These are phyloP conservation scores for Nomada fucata DNA, from an alignment of 2,888 invertebrate species.

Conservation along the genomic window DNA sequence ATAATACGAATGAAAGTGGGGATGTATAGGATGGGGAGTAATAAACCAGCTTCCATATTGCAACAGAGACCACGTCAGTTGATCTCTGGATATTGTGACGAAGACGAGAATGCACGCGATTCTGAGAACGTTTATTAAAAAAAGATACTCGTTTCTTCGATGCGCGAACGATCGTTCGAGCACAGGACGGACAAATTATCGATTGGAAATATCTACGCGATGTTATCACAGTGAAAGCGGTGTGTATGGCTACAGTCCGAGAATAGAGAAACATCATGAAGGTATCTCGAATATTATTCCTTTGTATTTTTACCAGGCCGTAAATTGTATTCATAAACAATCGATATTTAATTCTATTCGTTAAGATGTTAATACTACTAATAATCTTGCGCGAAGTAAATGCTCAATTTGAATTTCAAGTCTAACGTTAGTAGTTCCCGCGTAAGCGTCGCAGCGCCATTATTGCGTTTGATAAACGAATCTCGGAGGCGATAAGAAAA, in stretches of 20 bases:
- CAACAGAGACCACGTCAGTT: slow-evolving; percentile 30
- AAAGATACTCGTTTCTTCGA: slow-evolving; percentile 1
- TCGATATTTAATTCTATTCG: neutral
- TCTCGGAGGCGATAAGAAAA: neutral
- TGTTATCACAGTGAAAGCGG: slow-evolving; percentile 86
- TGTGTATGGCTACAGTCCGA: slow-evolving; percentile 87
- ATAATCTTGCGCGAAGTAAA: neutral
- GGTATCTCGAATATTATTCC: slow-evolving; percentile 65
- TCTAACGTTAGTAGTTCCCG: neutral
- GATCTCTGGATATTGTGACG: slow-evolving; percentile 10
- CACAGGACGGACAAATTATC: neutral
- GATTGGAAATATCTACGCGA: slow-evolving; percentile 79
- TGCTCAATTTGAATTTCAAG: neutral
- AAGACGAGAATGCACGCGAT: slow-evolving; percentile 48
- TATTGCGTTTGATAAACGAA: neutral
- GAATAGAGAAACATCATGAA: slow-evolving; percentile 74
- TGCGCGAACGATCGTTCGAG: slow-evolving; percentile 10
- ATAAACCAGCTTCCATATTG: slow-evolving; percentile 10
- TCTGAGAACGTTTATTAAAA: slow-evolving; percentile 28
- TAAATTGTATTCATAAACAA: neutral
- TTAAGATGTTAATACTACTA: neutral
- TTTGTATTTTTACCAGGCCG: neutral
- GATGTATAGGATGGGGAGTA: slow-evolving; percentile 4
- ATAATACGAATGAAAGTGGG: neutral
- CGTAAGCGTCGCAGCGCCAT: neutral